Evolutionary conservation across 2,888 invertebrate species (phyloP).

Genomic region (Agrochola macilenta): DNA sequence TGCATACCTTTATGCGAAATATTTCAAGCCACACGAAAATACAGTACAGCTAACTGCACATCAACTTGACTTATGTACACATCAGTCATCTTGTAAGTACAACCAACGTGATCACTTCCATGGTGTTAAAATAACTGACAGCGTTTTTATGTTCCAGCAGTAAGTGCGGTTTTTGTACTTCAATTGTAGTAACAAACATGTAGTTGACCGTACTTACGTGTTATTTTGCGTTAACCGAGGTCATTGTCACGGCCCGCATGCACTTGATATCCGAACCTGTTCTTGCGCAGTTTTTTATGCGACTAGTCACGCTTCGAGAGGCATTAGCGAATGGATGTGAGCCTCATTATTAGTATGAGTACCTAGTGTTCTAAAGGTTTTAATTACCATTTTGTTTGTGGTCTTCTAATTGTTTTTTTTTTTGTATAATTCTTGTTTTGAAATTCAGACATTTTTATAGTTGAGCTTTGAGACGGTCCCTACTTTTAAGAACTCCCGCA

Average conservation of each 20-base stretch:
- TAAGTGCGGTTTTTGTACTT: constrained; percentile 13
- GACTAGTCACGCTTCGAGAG: constrained; percentile 27
- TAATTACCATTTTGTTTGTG: constrained; percentile 6
- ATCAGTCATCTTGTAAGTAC: constrained; percentile 28
- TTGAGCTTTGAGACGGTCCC: neutral
- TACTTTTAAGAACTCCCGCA: too few relatives aligned
- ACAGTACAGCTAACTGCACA: constrained; percentile 44
- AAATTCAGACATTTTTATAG: neutral
- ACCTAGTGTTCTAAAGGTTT: neutral
- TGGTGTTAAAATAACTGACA: too few relatives aligned
- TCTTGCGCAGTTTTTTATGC: constrained; percentile 59
- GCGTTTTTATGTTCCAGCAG: neutral
- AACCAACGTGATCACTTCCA: neutral
- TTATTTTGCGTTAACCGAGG: constrained; percentile 56
- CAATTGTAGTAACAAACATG: neutral
- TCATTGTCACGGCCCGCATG: constrained; percentile 64
- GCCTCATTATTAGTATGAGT: constrained; percentile 1
- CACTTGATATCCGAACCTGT: constrained; percentile 66
- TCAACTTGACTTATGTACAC: constrained; percentile 26
- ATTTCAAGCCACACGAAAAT: constrained; percentile 26
- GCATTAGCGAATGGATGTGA: constrained; percentile 16
- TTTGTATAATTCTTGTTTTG: neutral
- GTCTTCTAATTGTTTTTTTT: neutral
- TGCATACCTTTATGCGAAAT: neutral
- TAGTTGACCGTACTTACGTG: constrained; percentile 29